These are phyloP conservation scores for Rattus rattus DNA, from an alignment of 2,113 vertebrate genomes.

Conservation along the genomic window DNA sequence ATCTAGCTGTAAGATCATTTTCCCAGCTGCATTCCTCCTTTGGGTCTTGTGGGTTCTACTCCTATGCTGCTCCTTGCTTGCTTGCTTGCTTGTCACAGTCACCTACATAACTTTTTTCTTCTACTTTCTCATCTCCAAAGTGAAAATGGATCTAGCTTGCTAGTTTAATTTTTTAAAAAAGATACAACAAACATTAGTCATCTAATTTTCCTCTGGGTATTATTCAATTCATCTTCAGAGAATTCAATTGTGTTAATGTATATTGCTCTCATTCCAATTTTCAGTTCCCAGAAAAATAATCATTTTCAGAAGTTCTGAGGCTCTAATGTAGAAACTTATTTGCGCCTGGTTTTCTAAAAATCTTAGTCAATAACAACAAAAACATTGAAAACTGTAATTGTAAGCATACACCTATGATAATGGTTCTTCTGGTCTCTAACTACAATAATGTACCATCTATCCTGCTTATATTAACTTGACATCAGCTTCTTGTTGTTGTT, in stretches of 20 bases:
- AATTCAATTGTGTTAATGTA: conserved; percentile 16
- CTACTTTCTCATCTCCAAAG: conserved; percentile 40
- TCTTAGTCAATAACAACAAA: conserved; percentile 41
- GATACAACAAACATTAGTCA: background rate
- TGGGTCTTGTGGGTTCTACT: background rate
- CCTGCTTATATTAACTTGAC: background rate
- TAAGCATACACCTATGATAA: background rate
- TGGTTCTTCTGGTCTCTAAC: conserved; percentile 4
- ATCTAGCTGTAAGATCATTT: conserved; percentile 19
- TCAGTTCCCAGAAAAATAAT: conserved; percentile 45
- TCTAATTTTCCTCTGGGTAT: conserved; percentile 17
- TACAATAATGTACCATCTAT: background rate
- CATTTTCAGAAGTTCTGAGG: conserved; percentile 8
- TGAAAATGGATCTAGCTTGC: conserved; percentile 14
- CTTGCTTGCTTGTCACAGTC: background rate
- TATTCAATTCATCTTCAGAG: conserved; percentile 33
- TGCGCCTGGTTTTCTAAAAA: background rate
- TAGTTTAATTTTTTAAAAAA: background rate
- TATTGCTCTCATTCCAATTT: conserved; percentile 40
- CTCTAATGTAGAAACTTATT: background rate
- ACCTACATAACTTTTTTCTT: conserved; percentile 5
- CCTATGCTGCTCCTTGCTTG: background rate
- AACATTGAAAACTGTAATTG: conserved; percentile 35
- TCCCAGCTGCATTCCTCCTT: conserved; percentile 38
- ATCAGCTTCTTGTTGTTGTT: background rate